Percentiles rank a stretch among this genome's conserved stretches.
These are phyloP conservation scores for Phalera bucephala DNA, from an alignment of 2,888 invertebrate species.

Conservation along the genomic window DNA sequence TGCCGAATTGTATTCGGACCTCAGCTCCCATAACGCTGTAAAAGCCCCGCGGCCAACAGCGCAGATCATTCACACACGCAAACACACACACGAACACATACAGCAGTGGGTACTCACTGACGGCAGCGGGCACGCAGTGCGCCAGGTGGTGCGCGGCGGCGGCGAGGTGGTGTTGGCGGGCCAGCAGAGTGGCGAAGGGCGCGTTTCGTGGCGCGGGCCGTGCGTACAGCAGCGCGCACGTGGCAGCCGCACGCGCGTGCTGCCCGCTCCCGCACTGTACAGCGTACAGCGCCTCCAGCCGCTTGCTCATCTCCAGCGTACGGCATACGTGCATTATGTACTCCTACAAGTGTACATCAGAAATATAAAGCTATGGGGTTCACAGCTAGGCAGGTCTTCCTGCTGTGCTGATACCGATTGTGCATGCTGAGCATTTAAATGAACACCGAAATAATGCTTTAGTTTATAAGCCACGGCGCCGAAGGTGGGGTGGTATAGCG, in stretches of 20 bases:
- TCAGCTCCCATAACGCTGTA: too few relatives aligned
- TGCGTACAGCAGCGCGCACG: slow-evolving; percentile 90
- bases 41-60: too few relatives aligned
- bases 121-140: slow-evolving; percentile 4
- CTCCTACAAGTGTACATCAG: slow-evolving; percentile 72
- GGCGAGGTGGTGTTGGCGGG: slow-evolving; percentile 78
- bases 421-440: too few relatives aligned
- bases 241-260: slow-evolving; percentile 90
- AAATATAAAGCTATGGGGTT: neutral
- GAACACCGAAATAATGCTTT: too few relatives aligned
- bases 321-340: slow-evolving; percentile 88
- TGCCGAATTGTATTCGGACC: too few relatives aligned
- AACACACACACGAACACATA: slow-evolving; percentile 50
- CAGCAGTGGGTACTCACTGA: slow-evolving; percentile 51
- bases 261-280: slow-evolving; percentile 88
- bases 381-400: neutral
- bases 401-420: too few relatives aligned
- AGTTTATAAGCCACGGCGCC: too few relatives aligned
- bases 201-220: slow-evolving; percentile 47
- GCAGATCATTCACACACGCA: too few relatives aligned
- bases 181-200: slow-evolving; percentile 73
- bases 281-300: slow-evolving; percentile 88
- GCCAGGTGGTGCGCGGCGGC: slow-evolving; percentile 77
- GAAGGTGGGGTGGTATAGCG: too few relatives aligned
- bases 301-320: slow-evolving; percentile 86